Conservation (phyloP, 2,797 vertebrate genomes). For the Xyrichtys novacula region DNA sequence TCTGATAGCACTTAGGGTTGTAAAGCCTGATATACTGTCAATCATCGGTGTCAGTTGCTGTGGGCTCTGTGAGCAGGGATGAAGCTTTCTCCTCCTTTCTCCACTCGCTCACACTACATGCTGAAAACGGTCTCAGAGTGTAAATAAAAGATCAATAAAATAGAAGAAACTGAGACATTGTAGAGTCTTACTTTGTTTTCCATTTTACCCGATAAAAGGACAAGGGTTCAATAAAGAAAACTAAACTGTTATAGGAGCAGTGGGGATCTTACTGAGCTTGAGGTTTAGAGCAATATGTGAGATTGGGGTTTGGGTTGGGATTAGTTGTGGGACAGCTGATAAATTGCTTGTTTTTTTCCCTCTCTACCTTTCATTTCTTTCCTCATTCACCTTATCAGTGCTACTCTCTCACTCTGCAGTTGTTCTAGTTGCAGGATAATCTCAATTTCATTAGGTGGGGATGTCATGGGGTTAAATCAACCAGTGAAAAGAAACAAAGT, state of each 20-base stretch:
- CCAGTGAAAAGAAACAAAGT: background rate
- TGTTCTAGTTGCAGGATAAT: background rate
- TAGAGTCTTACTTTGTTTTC: background rate
- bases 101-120: slow-evolving; percentile 2
- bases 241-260: background rate
- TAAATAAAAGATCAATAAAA: slow-evolving; percentile 24
- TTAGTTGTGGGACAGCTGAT: background rate
- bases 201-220: slow-evolving; percentile 10
- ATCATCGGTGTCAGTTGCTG: slow-evolving; percentile 24
- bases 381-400: background rate
- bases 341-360: background rate
- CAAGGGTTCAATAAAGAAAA: background rate
- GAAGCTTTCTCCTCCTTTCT: slow-evolving; percentile 12
- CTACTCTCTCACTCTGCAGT: background rate
- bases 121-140: background rate
- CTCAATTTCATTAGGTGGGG: background rate
- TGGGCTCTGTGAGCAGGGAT: slow-evolving; percentile 9
- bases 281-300: background rate
- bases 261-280: background rate
- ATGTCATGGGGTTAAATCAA: background rate
- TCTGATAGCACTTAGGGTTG: slow-evolving; percentile 22
- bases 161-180: background rate
- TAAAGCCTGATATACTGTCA: slow-evolving; percentile 39
- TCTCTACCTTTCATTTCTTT: background rate
- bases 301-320: background rate